Evolutionary conservation across 2,888 invertebrate species (phyloP), one percentile per base, ranked within the genome.

Genomic region (Lasioglossum lativentre): DNA sequence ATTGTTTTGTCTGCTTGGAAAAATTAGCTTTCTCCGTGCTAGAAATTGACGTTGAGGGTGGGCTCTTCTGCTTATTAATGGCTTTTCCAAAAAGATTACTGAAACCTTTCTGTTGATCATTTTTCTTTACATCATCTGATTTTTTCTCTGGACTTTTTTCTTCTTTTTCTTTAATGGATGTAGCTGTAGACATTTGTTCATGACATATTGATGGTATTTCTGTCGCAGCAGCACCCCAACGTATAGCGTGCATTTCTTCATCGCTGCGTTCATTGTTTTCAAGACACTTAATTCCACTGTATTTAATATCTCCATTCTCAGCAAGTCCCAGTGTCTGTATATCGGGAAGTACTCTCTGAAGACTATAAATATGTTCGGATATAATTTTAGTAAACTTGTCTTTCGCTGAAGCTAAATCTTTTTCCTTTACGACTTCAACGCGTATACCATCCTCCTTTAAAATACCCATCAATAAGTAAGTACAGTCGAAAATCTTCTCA

Each of bases 321-420:
- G 90, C 77, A 19, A 87, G 88, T 12, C 93, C 93, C 27, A 95
- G 90, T 6, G 93, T 66, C 77, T 94, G 91, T 40, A 94, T 85
- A 42, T 94, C 90, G 0, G 89, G 86, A n/a, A 95, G 82, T 14
- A 89, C 82, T 87, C 94, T 95, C 82, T 95, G 95, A 27, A 96
- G 78, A 75, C 95, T 95, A 82, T 95, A 96, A 47, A 96, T 84
- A 86, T 96, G 96, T 79, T 95, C 93, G 0, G 95, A 95, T 40
- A 93, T 90, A 19, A 95, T 88, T 76, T 91, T 92, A 1, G 86
- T 82, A 78, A 95, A 95, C 70, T 95, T 94, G 23, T 93, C 66
- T 85, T 93, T 94, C 0, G 93, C 92, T 12, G 80, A 45, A 4
- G 83, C 86, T 45, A 95, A 80, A 75, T 95, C 92, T n/a, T 89